Evolutionary conservation across 2,113 vertebrate species (phyloP).

Genomic region (Hystrix brachyura): DNA sequence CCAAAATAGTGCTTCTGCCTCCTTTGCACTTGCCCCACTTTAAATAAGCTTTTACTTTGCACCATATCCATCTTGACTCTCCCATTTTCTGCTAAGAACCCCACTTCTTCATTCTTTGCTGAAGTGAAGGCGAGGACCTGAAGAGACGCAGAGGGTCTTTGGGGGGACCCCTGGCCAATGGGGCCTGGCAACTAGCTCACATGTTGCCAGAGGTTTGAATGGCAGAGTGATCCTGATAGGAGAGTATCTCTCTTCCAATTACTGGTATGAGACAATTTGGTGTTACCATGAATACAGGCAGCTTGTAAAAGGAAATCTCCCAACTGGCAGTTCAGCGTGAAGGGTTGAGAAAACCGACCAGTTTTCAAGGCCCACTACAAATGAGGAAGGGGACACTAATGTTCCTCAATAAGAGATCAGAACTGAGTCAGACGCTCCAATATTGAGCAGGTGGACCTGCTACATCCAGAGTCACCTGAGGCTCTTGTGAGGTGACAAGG

Average conservation of each 20-base stretch:
- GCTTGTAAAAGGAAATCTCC: neutral
- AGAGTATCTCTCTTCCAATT: neutral
- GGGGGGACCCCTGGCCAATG: neutral
- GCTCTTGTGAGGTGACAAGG: neutral
- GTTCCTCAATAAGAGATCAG: neutral
- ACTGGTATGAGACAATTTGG: neutral
- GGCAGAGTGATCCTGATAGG: neutral
- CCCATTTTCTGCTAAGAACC: neutral
- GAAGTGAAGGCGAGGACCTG: neutral
- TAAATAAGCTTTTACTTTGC: neutral
- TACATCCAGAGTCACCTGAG: neutral
- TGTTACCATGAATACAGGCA: neutral
- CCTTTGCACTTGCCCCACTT: neutral
- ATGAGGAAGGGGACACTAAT: neutral
- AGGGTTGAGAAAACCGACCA: neutral
- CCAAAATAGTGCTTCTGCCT: neutral
- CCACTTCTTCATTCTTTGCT: neutral
- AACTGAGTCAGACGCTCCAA: neutral
- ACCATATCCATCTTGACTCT: neutral
- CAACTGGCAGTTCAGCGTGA: neutral
- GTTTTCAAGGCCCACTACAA: neutral
- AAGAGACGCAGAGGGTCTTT: neutral
- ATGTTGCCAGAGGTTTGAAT: neutral
- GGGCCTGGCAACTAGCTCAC: neutral
- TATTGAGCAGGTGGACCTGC: neutral